Conservation (phyloP, 2,797 vertebrate genomes). For the Aplochiton taeniatus region DNA sequence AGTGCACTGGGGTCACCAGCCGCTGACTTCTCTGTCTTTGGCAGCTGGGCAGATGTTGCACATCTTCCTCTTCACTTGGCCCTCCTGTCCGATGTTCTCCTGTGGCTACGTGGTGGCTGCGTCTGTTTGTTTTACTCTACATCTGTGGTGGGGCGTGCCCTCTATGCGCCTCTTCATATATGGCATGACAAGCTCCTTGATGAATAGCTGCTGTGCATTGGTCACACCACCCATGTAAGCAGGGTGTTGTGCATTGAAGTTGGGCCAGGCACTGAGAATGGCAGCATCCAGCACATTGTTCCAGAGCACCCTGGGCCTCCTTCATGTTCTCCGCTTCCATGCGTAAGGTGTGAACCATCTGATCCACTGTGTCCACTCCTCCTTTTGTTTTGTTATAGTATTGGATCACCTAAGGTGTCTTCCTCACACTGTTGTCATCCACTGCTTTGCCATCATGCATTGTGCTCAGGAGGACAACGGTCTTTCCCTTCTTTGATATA, state of each 20-base stretch:
- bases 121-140: slow-evolving; percentile 7
- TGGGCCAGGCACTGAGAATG: slow-evolving; percentile 25
- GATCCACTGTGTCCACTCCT: slow-evolving; percentile 23
- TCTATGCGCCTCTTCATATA: slow-evolving; percentile 26
- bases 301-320: slow-evolving; percentile 32
- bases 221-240: slow-evolving; percentile 14
- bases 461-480: slow-evolving; percentile 12
- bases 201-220: slow-evolving; percentile 10
- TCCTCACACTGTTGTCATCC: slow-evolving; percentile 26
- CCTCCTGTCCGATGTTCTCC: slow-evolving; percentile 4
- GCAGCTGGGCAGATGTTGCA: slow-evolving; percentile 13
- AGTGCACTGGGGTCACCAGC: slow-evolving; percentile 15
- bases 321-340: slow-evolving; percentile 29
- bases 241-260: slow-evolving; percentile 13
- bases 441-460: slow-evolving; percentile 13
- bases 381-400: slow-evolving; percentile 32
- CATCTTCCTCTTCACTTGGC: slow-evolving; percentile 14
- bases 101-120: slow-evolving; percentile 9
- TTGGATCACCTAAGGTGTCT: slow-evolving; percentile 30
- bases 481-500: background rate
- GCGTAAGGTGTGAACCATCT: slow-evolving; percentile 31
- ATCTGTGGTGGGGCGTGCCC: slow-evolving; percentile 22
- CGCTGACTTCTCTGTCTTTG: slow-evolving; percentile 12
- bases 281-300: slow-evolving; percentile 29
- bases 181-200: slow-evolving; percentile 34